A percentile compares a stretch with the other conserved stretches of the same genome.
Evolutionary conservation across 2,113 vertebrate species (phyloP).

Genomic region (Coptodon rendalli): DNA sequence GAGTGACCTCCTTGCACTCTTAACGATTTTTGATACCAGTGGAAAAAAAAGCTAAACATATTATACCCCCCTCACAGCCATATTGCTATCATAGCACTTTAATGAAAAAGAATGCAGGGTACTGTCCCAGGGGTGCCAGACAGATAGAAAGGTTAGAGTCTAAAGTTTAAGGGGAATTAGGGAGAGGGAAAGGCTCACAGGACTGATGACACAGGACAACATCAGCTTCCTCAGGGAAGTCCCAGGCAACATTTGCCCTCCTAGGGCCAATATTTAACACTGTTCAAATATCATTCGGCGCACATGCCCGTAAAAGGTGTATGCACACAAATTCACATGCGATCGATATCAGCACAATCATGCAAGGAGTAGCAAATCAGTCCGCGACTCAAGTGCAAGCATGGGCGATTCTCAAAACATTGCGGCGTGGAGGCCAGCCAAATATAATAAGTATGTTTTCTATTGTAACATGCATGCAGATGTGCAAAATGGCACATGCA

Average conservation of each 20-base stretch:
- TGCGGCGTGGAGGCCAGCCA: not conserved
- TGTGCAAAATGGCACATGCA: not conserved
- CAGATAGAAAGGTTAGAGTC: conserved; percentile 59
- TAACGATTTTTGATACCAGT: conserved; percentile 68
- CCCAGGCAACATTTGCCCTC: conserved; percentile 61
- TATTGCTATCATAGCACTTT: conserved; percentile 66
- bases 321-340: not conserved
- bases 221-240: conserved; percentile 45
- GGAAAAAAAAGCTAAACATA: conserved; percentile 60
- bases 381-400: not conserved
- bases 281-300: conserved; percentile 26
- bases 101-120: conserved; percentile 68
- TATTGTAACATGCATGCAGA: not conserved
- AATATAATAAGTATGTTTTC: not conserved
- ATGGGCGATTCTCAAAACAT: conserved; percentile 14
- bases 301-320: not conserved
- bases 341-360: conserved; percentile 19
- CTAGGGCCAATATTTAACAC: conserved; percentile 44
- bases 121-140: conserved; percentile 51
- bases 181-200: conserved; percentile 10
- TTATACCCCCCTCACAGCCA: conserved; percentile 51
- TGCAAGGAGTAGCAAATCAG: conserved; percentile 22
- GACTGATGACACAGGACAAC: conserved; percentile 51
- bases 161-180: conserved; percentile 59
- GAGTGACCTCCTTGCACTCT: conserved; percentile 62